Evolutionary conservation across 1,140 invertebrate species (phyloP), one percentile per base, ranked within the genome.

Genomic region (Bacillus rossius): DNA sequence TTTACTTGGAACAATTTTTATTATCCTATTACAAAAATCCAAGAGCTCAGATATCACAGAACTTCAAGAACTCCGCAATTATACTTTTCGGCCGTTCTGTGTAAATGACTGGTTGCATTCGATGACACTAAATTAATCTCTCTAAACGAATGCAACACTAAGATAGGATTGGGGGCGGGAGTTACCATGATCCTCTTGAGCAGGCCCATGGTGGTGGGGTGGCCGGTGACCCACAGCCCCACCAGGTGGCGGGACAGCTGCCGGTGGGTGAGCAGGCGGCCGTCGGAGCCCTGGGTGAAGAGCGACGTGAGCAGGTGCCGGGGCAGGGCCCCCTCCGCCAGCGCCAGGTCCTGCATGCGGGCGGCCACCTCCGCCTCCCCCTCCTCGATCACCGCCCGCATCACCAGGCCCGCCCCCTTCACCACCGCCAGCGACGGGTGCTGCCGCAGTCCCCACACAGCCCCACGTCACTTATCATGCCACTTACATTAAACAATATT

Each of bases 351-450:
- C 78, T 99, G 97, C 94, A 99, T 99, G 67, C 88, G 85, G 23
- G 87, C 83, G 13, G 95, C 93, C 42, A 97, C 87, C 66, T 92
- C 90, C 37, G 84, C 81, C 52, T 92, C 87, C 10, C 96, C 96
- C 77, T 99, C 97, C 78, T 98, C 97, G 63, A 99, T 98, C 16
- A 99, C 86, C 17, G 98, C 96, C 65, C 96, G 84, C 87, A 99
- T 92, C 22, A 99, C 89, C 50, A 99, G 76, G 2, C 97, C 96
- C 2, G 96, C 96, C 8, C 97, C 96, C 78, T 99, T 99, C 0
- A 99, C 92, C 64, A 99, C 94, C 1, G 96, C 94, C 74, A 98
- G 82, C 1, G 95, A 98, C 8, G 95, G 94, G 81, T 98, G 96
- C 84, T 94, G 29, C 10, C 29, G 10, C 29, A 34, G 10, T n/a